Base-by-base conservation (phyloP, 1,140 invertebrate genomes). In the Neotoxoptera formosana region DNA sequence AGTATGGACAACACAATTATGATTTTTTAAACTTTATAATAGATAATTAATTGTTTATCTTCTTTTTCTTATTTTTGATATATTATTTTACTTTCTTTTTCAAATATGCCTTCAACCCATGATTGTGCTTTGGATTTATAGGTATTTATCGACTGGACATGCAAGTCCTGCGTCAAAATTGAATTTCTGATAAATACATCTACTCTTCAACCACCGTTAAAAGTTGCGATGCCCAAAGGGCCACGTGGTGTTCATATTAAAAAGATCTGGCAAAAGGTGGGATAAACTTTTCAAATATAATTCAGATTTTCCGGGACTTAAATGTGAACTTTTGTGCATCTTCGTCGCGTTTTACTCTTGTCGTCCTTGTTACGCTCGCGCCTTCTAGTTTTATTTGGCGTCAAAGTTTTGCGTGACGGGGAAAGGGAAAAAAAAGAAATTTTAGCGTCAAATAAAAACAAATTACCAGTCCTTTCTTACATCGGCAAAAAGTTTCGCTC, bases 271-370 rank as follows among this genome's bases (percentile, higher is more conserved):
- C n/a, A 86, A 93, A 56, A 93, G 91, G 81, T 84, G 48, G 45
- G 83, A 86, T 93, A 93, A 93, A 93, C 91, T 93, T 93, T 93
- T 93, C 76, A 36, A 92, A 92, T 92, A 92, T 92, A 92, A 92
- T 92, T 92, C 90, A 92, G 90, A 92, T 92, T 92, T 92, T 84
- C 76, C 60, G 81, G 48, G 76, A 48, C 81, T 84, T 93, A 53
- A 56, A 21, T 11, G 47, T 92, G 47, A 92, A 92, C 91, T 92
- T 92, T 89, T 89, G 67, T 51, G 51, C 76, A 48, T 84, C 51
- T 48, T 81, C 67, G 14, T 36, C 60, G 3, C 25, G 20, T 91
- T n/a, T 76, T 21, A 20, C 60, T 91, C 90, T 91, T 30, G 30
- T 91, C 47, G 45, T 47, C 25, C 60, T 17, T 34, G 11, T 17